These are phyloP conservation scores for Mastigias papua DNA, from an alignment of 30 jellyfish, hydroid and myxozoan species.

Conservation along the genomic window DNA sequence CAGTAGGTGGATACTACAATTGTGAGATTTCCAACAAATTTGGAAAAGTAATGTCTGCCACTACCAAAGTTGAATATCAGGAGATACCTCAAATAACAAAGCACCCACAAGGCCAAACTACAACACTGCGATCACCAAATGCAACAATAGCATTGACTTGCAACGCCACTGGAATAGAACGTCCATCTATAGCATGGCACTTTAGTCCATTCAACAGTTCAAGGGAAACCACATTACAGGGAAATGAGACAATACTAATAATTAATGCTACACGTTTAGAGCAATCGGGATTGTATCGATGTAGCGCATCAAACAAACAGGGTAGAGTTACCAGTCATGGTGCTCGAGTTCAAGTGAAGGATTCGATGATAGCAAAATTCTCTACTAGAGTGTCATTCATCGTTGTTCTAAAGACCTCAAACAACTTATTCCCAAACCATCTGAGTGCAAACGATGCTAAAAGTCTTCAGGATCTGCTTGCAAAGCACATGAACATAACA, in stretches of 20 bases:
- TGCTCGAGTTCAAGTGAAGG: slow-evolving; percentile 68
- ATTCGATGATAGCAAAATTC: slow-evolving; percentile 33
- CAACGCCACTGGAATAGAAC: slow-evolving; percentile 65
- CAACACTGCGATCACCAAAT: slow-evolving; percentile 31
- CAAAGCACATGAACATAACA: slow-evolving; percentile 47
- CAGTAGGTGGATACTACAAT: slow-evolving; percentile 39
- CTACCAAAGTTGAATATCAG: slow-evolving; percentile 31
- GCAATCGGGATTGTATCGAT: slow-evolving; percentile 76
- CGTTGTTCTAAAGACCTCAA: background rate
- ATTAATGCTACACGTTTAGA: slow-evolving; percentile 18
- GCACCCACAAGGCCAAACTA: slow-evolving; percentile 55
- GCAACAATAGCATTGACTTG: slow-evolving; percentile 28
- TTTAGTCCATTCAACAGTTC: slow-evolving; percentile 35
- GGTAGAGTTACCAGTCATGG: slow-evolving; percentile 35
- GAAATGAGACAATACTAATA: slow-evolving; percentile 21
- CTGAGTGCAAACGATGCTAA: slow-evolving; percentile 10
- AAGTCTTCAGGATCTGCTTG: background rate
- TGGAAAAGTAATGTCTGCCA: slow-evolving; percentile 39
- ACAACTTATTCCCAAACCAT: slow-evolving; percentile 28
- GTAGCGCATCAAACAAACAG: slow-evolving; percentile 65
- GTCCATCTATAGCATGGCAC: slow-evolving; percentile 51
- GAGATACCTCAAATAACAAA: slow-evolving; percentile 42
- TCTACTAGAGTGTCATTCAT: slow-evolving; percentile 28
- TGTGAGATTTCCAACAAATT: slow-evolving; percentile 67
- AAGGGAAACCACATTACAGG: background rate